Evolutionary conservation across 2,113 vertebrate genomes (phyloP).

Genomic region (Corythaeola cristata): DNA sequence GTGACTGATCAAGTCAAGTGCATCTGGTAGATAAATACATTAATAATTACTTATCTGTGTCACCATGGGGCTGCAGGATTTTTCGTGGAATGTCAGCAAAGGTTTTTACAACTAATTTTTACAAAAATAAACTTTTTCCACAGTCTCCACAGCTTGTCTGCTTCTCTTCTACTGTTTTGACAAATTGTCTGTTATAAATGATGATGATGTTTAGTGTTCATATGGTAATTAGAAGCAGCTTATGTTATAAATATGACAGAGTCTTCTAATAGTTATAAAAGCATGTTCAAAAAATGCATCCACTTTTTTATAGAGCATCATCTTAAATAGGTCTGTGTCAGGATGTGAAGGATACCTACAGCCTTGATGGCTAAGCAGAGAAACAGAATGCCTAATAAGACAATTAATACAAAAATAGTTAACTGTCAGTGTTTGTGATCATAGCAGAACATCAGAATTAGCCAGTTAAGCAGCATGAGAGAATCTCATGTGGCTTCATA

Average conservation of each 20-base stretch:
- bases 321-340: background rate
- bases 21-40: conserved; percentile 31
- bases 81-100: background rate
- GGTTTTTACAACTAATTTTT: conserved; percentile 12
- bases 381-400: conserved; percentile 1
- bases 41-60: conserved; percentile 7
- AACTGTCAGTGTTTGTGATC: background rate
- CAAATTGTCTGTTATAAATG: conserved; percentile 55
- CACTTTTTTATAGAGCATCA: background rate
- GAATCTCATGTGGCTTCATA: background rate
- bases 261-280: conserved; percentile 29
- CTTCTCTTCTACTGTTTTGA: conserved; percentile 53
- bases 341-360: background rate
- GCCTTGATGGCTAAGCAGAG: background rate
- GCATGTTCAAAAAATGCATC: background rate
- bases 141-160: background rate
- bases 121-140: conserved; percentile 9
- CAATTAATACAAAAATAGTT: conserved; percentile 5
- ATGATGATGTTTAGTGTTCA: conserved; percentile 47
- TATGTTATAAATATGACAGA: conserved; percentile 48
- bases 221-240: conserved; percentile 55
- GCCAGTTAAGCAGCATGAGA: background rate
- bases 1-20: conserved; percentile 50
- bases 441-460: background rate
- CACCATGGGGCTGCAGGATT: background rate